Conservation (phyloP, 2,113 vertebrate genomes). For the Scolopax mira region DNA sequence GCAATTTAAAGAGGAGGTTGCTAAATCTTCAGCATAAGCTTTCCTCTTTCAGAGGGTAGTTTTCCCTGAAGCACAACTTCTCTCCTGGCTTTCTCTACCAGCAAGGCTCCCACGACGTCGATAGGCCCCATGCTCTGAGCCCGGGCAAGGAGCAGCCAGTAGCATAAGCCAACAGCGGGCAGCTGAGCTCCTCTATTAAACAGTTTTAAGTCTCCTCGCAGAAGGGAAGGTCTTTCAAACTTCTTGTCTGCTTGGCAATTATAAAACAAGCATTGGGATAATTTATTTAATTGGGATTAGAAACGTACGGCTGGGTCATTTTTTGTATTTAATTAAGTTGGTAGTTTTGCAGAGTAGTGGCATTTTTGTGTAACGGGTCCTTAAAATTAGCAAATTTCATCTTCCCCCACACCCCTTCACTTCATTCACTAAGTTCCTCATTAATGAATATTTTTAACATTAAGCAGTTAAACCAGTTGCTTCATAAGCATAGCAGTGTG, state of each 20-base stretch:
- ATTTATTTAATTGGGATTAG: neutral
- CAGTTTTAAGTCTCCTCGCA: neutral
- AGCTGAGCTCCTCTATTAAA: neutral
- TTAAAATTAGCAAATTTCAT: constrained; percentile 23
- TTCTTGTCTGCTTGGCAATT: neutral
- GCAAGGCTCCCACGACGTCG: fast-evolving
- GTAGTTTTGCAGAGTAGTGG: neutral
- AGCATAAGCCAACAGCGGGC: neutral
- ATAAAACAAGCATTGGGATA: neutral
- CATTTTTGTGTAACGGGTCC: constrained; percentile 2
- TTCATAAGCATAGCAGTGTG: neutral
- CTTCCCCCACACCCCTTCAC: neutral
- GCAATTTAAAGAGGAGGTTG: neutral
- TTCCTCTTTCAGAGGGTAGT: neutral
- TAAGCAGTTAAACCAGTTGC: neutral
- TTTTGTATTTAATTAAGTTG: neutral
- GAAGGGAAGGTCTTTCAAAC: neutral
- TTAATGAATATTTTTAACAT: neutral
- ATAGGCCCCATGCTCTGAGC: neutral
- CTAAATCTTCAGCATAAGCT: neutral
- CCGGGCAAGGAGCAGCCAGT: neutral
- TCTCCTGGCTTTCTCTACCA: neutral
- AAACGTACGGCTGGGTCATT: neutral
- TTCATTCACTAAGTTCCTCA: constrained; percentile 22
- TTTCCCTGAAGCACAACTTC: neutral